Percentiles rank a stretch among this genome's conserved stretches.
These are phyloP conservation scores for Phymastichus coffea DNA, from an alignment of 1,140 invertebrate genomes.

Conservation along the genomic window DNA sequence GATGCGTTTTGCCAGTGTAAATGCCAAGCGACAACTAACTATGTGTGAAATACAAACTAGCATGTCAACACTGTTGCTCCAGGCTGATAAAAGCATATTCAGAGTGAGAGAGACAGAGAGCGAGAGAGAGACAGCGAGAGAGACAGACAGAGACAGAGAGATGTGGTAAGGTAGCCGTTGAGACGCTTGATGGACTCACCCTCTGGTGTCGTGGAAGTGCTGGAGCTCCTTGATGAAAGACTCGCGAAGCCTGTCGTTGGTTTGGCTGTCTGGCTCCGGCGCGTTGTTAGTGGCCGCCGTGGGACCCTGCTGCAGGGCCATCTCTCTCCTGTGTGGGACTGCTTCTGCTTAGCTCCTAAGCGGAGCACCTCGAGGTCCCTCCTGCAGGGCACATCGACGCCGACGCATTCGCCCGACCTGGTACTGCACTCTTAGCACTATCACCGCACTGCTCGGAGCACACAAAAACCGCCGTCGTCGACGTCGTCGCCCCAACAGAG, in stretches of 20 bases:
- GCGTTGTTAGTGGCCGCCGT: slow-evolving; percentile 1
- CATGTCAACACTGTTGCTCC: no score
- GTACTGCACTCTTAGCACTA: background rate
- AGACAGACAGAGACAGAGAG: no score
- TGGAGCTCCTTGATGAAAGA: slow-evolving; percentile 77
- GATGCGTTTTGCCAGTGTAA: no score
- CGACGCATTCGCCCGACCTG: slow-evolving; percentile 23
- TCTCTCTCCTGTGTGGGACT: slow-evolving; percentile 38
- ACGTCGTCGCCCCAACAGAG: background rate
- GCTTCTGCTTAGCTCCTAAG: no score
- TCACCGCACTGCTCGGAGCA: no score
- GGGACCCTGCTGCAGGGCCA: slow-evolving; percentile 33
- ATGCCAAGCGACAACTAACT: no score
- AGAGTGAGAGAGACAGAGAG: no score
- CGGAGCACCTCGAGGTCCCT: slow-evolving; percentile 40
- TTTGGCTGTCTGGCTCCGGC: slow-evolving; percentile 70
- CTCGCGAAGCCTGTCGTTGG: slow-evolving; percentile 71
- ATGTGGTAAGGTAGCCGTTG: no score
- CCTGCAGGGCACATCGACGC: slow-evolving; percentile 39
- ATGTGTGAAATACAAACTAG: no score
- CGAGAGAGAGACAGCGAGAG: no score
- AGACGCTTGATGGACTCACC: slow-evolving; percentile 62
- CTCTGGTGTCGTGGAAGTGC: slow-evolving; percentile 81
- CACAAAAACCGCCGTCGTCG: no score
- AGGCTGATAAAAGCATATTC: no score